Percentiles rank a stretch among this genome's conserved stretches.
phyloP scores from a whole-genome alignment of 2,113 vertebrate genomes.

The Tylochromis polylepis region DNA sequence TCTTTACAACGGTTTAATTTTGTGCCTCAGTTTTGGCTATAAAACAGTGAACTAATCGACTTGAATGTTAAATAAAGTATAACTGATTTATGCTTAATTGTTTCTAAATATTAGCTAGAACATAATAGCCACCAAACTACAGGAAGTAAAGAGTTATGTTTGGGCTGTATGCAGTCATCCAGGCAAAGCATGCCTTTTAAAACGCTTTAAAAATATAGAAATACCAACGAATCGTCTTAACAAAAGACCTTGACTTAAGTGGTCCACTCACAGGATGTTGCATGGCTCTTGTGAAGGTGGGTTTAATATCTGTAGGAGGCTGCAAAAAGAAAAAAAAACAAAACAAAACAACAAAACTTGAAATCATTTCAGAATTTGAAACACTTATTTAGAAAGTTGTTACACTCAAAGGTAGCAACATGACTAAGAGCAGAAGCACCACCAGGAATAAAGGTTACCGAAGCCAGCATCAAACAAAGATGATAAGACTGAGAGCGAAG shows the following conservation, averaged over 20 bases:
- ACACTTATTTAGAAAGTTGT: background rate
- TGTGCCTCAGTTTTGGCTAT: background rate
- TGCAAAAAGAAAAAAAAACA: background rate
- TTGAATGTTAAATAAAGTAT: background rate
- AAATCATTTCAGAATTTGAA: slow-evolving; percentile 5
- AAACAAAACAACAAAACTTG: background rate
- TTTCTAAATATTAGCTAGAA: background rate
- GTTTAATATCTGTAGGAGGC: background rate
- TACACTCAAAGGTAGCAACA: background rate
- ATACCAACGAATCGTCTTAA: background rate
- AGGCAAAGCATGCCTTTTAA: background rate
- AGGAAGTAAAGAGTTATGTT: background rate
- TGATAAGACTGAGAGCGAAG: background rate
- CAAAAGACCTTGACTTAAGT: background rate
- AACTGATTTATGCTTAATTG: background rate
- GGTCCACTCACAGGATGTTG: background rate
- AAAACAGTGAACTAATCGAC: background rate
- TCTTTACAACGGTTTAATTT: slow-evolving; percentile 41
- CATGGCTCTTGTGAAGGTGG: background rate
- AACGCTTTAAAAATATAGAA: background rate
- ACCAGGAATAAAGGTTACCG: background rate
- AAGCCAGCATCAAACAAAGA: background rate
- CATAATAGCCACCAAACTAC: background rate
- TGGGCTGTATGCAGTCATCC: background rate
- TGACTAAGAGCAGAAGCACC: background rate